Evolutionary conservation across 2,888 invertebrate genomes (phyloP), one percentile per base, ranked within the genome.

Genomic region (Falcaria lacertinaria): DNA sequence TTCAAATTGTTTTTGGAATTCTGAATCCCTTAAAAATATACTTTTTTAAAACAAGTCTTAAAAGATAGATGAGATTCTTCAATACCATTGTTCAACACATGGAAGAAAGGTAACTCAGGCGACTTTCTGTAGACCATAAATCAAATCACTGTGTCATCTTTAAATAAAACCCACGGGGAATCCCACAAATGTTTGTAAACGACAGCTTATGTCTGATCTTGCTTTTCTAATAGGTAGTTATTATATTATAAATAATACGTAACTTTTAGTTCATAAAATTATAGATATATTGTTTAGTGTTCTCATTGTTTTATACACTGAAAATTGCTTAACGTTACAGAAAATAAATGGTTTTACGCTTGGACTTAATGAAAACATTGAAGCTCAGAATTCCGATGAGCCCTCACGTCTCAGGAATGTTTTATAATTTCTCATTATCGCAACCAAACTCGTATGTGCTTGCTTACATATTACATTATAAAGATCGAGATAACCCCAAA

Each of bases 91-190:
- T 86, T 70, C 66, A 66, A 66, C 68, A 74, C 59, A 64, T 63
- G 62, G 69, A 69, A 75, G 74, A 80, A 77, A 77, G 79, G 74
- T 72, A 77, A 79, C 70, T 71, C 69, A 69, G 60, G 64, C 67
- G 69, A 69, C 74, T 77, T 60, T 74, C 65, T 64, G 76, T 77
- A 59, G 64, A 60, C 66, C 80, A 89, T 89, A 86, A 81, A 86
- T 88, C 87, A 87, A 85, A 78, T 50, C 77, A 76, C 72, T 64
- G 70, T 64, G 76, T 65, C 68, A 58, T 56, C 59, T 52, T 58
- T 57, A 80, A 83, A 84, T 81, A 83, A 79, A 80, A 76, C 75
- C 74, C 68, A 64, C 64, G 62, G 65, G 54, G 53, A 58, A 64
- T 57, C 66, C 62, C 66, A 50, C 54, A 55, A 48, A 55, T 51